Evolutionary conservation across 1,140 invertebrate species (phyloP), one percentile per base, ranked within the genome.

Genomic region (Bombus sibiricus): DNA sequence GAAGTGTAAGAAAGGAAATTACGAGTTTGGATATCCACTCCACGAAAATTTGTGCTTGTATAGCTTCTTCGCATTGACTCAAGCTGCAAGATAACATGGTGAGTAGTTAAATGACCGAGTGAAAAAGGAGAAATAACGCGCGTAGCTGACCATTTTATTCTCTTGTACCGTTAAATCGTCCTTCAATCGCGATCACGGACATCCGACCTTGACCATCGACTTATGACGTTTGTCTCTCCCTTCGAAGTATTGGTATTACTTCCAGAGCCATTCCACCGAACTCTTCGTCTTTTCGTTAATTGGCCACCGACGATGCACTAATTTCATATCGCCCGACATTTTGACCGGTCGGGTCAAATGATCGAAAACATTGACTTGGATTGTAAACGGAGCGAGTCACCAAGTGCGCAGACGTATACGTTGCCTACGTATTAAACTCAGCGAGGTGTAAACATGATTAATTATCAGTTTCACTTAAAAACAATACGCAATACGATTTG

Each of bases 251-350:
- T 28, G 3, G 0, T n/a, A 62, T 62, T n/a, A 72, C 2, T 75
- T 75, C 59, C 41, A 59, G 32, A 3, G 1, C 0, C 10, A 25
- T 53, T 78, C 47, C 4, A 37, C 2, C 4, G 12, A 41, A 57
- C 18, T 28, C 22, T 28, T 76, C 39, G 28, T 2, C 18, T 59
- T 13, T 10, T 25, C 3, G 41, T 47, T 82, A 82, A 86, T 76
- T 86, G 64, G 12, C 22, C 39, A 80, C 77, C 59, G 15, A 66
- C 15, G 28, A 81, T 9, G 59, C 22, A 57, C 39, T 89, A 81
- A 89, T 83, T 53, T 83, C 74, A 25, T 47, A 43, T 78, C 69
- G n/a, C 28, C 3, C 73, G 41, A 82, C 39, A 79, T 86, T 86
- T 83, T 57, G 32, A 64, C 12, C 73, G 28, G 13, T 15, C n/a